These are phyloP conservation scores for Melanaphis sacchari DNA, from an alignment of 1,140 invertebrate species.

Conservation along the genomic window DNA sequence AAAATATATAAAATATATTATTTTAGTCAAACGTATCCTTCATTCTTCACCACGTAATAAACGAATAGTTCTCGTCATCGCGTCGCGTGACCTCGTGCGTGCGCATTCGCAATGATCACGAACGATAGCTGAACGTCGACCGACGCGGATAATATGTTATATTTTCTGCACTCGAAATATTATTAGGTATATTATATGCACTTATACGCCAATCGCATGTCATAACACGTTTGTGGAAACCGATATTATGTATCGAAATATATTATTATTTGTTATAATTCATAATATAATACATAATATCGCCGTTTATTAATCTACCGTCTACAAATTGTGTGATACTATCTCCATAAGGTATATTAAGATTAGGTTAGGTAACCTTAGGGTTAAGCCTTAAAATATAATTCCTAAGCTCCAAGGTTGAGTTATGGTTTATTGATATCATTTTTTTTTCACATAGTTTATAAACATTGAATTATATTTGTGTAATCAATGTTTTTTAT, in stretches of 20 bases:
- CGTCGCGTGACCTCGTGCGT: neutral
- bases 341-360: too few species aligned
- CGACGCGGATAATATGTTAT: neutral
- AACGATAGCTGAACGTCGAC: neutral
- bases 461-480: too few species aligned
- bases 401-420: too few species aligned
- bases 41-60: neutral
- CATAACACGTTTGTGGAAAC: neutral
- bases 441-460: too few species aligned
- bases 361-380: too few species aligned
- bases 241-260: neutral
- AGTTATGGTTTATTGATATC: too few species aligned
- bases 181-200: neutral
- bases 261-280: neutral
- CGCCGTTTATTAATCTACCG: too few species aligned
- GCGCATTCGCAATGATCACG: neutral
- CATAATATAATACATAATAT: too few species aligned
- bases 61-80: neutral
- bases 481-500: too few species aligned
- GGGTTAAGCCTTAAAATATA: too few species aligned
- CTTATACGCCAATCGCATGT: neutral
- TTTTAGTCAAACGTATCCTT: neutral
- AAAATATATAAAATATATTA: neutral
- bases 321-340: too few species aligned
- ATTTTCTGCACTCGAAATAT: neutral